phyloP scores from a whole-genome alignment of 2,113 vertebrate species.

The Percina caprodes region DNA sequence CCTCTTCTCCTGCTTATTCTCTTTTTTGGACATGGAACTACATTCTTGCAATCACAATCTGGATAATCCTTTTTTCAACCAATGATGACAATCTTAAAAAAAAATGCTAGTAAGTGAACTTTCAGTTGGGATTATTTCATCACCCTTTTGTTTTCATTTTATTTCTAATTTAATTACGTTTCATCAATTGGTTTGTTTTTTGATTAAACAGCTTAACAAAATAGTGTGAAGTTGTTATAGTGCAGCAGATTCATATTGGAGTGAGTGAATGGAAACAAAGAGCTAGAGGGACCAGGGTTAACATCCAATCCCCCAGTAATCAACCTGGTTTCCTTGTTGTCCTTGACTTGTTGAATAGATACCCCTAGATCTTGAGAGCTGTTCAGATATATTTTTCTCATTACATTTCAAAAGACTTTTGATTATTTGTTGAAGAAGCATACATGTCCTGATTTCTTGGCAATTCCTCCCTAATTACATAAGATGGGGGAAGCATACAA shows the following conservation, averaged over 20 bases:
- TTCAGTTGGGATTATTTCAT: background rate
- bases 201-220: no score
- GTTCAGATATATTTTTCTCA: constrained; percentile 46
- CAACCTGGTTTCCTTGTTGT: background rate
- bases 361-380: constrained; percentile 5
- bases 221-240: background rate
- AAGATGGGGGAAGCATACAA: constrained; percentile 48
- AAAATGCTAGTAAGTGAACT: background rate
- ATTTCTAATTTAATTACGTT: background rate
- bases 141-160: background rate
- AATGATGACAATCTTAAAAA: no score
- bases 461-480: constrained; percentile 66
- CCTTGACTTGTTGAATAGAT: constrained; percentile 26
- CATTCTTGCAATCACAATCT: background rate
- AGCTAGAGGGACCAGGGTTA: no score
- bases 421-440: constrained; percentile 64
- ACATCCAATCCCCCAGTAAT: background rate
- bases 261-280: background rate
- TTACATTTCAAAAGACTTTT: constrained; percentile 64
- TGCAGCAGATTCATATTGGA: background rate
- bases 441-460: constrained; percentile 59
- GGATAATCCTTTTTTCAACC: no score
- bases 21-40: background rate
- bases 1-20: background rate
- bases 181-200: no score